These are phyloP conservation scores for Ailurus styani DNA, from an alignment of 2,113 vertebrate species.

Conservation along the genomic window DNA sequence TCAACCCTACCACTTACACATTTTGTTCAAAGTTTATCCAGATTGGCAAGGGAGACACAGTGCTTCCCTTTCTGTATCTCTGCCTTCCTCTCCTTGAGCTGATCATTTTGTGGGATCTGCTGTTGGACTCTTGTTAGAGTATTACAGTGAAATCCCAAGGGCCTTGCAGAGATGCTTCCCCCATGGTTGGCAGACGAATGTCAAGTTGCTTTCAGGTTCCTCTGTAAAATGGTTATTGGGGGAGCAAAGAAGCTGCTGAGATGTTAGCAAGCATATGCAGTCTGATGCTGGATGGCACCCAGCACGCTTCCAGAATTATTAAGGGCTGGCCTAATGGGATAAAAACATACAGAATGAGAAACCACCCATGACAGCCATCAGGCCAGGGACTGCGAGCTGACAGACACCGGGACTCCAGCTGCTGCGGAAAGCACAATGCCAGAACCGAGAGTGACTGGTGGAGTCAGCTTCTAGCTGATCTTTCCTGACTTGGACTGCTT, in stretches of 20 bases:
- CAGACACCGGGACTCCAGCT: not conserved
- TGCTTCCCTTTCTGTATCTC: not conserved
- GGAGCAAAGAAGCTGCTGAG: not conserved
- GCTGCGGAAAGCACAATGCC: not conserved
- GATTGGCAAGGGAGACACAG: not conserved
- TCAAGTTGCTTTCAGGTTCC: not conserved
- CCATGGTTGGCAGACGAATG: not conserved
- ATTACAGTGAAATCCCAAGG: not conserved
- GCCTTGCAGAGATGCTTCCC: not conserved
- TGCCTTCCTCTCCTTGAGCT: not conserved
- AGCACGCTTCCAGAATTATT: not conserved
- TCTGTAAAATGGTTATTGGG: not conserved
- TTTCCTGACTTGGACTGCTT: constrained; percentile 40
- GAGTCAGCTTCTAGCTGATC: not conserved
- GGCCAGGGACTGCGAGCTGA: not conserved
- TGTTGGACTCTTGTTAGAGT: not conserved
- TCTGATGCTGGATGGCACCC: not conserved
- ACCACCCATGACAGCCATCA: not conserved
- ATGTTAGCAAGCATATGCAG: not conserved
- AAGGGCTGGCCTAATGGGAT: not conserved
- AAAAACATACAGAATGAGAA: not conserved
- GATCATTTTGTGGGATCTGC: not conserved
- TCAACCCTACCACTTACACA: not conserved
- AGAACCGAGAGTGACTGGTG: not conserved
- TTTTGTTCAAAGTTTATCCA: not conserved